These are phyloP conservation scores for Caenorhabditis sulstoni DNA, from an alignment of 2,888 invertebrate genomes.

Conservation along the genomic window DNA sequence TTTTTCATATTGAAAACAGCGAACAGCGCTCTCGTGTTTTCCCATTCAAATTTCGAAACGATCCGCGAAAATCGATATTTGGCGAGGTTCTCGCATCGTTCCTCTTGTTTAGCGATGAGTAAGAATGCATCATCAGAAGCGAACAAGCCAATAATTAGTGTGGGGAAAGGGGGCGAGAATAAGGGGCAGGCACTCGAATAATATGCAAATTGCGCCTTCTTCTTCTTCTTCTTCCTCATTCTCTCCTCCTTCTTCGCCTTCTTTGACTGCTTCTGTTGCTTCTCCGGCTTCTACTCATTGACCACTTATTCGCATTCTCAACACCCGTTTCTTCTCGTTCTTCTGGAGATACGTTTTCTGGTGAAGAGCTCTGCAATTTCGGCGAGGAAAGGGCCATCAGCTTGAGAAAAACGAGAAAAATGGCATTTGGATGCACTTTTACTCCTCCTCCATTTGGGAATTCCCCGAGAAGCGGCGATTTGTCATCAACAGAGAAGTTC, in stretches of 20 bases:
- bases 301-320: too few species aligned
- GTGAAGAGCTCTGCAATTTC: too few species aligned
- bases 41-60: too few species aligned
- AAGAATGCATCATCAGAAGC: constrained; percentile 2
- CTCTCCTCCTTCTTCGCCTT: background rate
- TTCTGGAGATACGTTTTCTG: too few species aligned
- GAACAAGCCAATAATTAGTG: constrained; percentile 52
- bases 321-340: too few species aligned
- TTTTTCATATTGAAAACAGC: too few species aligned
- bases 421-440: background rate
- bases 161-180: constrained; percentile 12
- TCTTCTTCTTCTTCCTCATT: background rate
- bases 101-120: background rate
- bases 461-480: background rate
- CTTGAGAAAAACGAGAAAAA: too few species aligned
- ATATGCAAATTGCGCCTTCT: constrained; percentile 53
- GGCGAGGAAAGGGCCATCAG: too few species aligned
- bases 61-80: too few species aligned
- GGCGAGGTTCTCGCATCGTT: too few species aligned
- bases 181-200: constrained; percentile 38
- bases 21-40: too few species aligned
- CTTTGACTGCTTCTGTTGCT: background rate
- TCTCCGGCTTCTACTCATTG: background rate
- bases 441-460: background rate
- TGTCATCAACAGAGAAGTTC: background rate